Conservation (phyloP, 2,113 vertebrate species). For the Platysteira castanea region DNA sequence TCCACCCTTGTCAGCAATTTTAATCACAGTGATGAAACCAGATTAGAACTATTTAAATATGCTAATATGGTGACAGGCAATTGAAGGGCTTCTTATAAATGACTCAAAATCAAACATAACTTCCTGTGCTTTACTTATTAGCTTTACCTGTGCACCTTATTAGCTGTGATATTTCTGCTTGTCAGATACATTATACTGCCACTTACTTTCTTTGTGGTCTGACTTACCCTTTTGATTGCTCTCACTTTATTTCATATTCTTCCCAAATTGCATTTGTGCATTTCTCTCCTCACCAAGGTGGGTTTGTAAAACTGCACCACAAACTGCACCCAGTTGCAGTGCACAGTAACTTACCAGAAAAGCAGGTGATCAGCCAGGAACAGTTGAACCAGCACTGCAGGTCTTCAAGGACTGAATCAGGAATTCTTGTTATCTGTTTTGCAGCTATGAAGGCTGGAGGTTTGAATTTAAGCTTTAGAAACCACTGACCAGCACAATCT, state of each 20-base stretch:
- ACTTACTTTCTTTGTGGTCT: neutral
- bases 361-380: neutral
- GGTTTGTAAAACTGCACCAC: neutral
- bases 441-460: neutral
- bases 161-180: constrained; percentile 6
- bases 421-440: neutral
- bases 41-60: constrained; percentile 65
- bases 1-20: constrained; percentile 48
- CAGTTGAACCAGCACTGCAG: neutral
- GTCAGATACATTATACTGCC: neutral
- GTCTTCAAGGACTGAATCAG: neutral
- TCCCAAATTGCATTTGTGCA: neutral
- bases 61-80: constrained; percentile 29
- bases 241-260: neutral
- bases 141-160: constrained; percentile 14
- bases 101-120: constrained; percentile 16
- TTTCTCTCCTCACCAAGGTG: neutral
- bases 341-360: neutral
- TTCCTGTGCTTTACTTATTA: neutral
- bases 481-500: neutral
- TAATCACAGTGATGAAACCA: constrained; percentile 51
- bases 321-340: neutral
- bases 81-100: constrained; percentile 36
- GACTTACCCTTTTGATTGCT: neutral
- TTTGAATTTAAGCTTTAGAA: neutral